These are phyloP conservation scores for Lasioglossum leucozonium DNA, from an alignment of 2,888 invertebrate species.

Conservation along the genomic window DNA sequence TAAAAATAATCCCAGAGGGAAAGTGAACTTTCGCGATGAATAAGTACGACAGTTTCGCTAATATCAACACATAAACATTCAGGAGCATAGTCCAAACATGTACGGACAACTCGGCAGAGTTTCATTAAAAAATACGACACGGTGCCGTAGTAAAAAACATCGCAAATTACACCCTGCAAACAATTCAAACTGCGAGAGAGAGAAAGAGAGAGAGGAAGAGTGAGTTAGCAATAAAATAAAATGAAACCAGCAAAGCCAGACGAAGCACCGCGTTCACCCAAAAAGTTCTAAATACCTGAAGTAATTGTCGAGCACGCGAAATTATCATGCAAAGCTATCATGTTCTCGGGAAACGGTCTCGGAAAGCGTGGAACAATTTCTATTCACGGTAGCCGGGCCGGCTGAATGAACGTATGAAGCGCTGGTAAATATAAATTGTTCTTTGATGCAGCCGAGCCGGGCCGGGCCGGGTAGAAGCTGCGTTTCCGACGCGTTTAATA, in stretches of 20 bases:
- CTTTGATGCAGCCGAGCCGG: slow-evolving; percentile 7
- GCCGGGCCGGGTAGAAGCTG: background rate
- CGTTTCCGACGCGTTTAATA: slow-evolving; percentile 37
- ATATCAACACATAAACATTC: background rate
- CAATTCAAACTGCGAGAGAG: background rate
- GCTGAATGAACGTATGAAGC: slow-evolving; percentile 12
- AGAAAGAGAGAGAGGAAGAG: background rate
- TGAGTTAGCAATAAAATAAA: background rate
- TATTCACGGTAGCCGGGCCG: background rate
- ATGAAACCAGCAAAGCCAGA: background rate
- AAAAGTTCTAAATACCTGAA: background rate
- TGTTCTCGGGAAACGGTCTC: background rate
- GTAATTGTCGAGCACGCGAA: background rate
- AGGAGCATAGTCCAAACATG: background rate
- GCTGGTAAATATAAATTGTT: slow-evolving; percentile 18
- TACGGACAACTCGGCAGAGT: background rate
- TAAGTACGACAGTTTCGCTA: background rate
- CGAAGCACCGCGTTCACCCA: background rate
- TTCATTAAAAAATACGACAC: background rate
- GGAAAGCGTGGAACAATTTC: slow-evolving; percentile 2
- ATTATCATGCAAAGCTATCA: background rate
- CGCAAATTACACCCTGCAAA: background rate
- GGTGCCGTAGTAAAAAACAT: background rate
- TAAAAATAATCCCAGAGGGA: background rate
- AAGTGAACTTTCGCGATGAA: background rate